Percentiles rank a stretch among this genome's conserved stretches.
Conservation (phyloP, 2,888 invertebrate species). For the Cosmia pyralina region DNA sequence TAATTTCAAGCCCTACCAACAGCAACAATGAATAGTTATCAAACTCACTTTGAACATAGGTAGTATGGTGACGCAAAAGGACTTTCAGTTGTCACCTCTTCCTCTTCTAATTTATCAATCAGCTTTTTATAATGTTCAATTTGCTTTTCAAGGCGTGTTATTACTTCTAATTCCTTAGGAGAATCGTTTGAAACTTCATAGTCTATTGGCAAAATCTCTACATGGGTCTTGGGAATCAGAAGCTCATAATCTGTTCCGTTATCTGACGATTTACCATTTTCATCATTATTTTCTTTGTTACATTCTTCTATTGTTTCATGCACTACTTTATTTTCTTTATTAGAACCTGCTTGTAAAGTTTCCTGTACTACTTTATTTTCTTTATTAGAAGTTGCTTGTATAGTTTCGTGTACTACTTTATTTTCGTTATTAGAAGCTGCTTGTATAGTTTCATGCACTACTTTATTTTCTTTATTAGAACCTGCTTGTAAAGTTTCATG, state of each 20-base stretch:
- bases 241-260: conserved; percentile 21
- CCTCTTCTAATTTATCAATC: conserved; percentile 71
- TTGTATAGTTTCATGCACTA: neutral
- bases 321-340: neutral
- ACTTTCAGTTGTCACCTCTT: conserved; percentile 70
- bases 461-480: neutral
- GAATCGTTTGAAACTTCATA: neutral
- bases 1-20: neutral
- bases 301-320: neutral
- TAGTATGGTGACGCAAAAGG: conserved; percentile 21
- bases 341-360: neutral
- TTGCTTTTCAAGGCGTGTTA: conserved; percentile 66
- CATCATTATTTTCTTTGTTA: neutral
- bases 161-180: conserved; percentile 8
- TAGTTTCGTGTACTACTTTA: neutral
- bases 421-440: neutral
- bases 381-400: neutral
- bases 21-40: conserved; percentile 8
- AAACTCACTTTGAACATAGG: conserved; percentile 39
- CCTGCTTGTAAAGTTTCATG: neutral
- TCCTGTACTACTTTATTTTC: neutral
- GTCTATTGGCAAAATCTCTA: neutral
- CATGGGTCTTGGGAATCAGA: conserved; percentile 31
- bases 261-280: neutral
- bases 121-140: conserved; percentile 67